Evolutionary conservation across 2,113 vertebrate genomes (phyloP), one percentile per base, ranked within the genome.

Genomic region (Seriola quinqueradiata): DNA sequence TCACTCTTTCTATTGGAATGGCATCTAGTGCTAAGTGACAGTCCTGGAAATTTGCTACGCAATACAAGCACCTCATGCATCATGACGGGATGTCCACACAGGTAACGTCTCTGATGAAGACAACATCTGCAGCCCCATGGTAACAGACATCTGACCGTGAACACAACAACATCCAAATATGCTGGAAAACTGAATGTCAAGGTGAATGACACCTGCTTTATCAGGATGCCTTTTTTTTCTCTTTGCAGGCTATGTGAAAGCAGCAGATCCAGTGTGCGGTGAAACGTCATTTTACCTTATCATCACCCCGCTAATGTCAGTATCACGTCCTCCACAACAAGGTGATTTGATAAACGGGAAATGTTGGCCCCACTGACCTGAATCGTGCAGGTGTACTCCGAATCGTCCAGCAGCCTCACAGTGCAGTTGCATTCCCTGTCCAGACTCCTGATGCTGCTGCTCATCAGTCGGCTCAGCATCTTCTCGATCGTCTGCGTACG

Each of bases 401-500:
- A 97, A 91, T 99, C 97, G 95, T 99, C 97, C 96, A 99, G 96
- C 92, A 99, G 96, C 89, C 97, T 92, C 92, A 99, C 97, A 16
- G 97, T 99, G 95, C 97, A 99, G 95, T 96, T 96, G 95, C 95
- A 97, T 90, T 98, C 97, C 92, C 97, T 94, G 89, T 98, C 97
- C 95, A 99, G 97, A 95, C 94, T 98, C 96, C 97, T 95, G 96
- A 97, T 97, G 95, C 97, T 99, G 95, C 97, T 97, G 93, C 97
- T 98, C 97, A 97, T 96, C 93, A 98, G 93, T 91, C 97, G 96
- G 95, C 97, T 98, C 95, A 99, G 96, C 97, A 99, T 98, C 96
- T 97, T 98, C 95, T 90, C 87, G 81, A 44, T 86, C 77, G 92
- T 91, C 87, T 87, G 84, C 64, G 87, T 79, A 69, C 82, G 85